Conservation (phyloP, 2,888 invertebrate genomes). For the Drosophila lacicola region DNA sequence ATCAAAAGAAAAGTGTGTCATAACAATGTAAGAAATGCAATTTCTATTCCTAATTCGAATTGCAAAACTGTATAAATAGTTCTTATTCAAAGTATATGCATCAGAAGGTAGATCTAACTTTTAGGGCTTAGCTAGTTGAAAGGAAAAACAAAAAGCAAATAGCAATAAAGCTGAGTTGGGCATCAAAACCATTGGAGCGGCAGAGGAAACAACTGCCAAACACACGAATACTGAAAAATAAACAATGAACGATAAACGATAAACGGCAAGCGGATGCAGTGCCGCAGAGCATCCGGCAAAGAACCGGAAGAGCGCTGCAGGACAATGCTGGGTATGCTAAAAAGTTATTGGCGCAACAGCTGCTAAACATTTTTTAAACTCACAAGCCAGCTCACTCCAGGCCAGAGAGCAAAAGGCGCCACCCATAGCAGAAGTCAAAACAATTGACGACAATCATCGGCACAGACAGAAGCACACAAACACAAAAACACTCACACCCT, state of each 20-base stretch:
- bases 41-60: no score
- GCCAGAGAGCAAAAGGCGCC: conserved; percentile 27
- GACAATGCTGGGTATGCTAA: conserved; percentile 64
- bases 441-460: conserved; percentile 82
- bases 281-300: conserved; percentile 65
- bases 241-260: conserved; percentile 53
- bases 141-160: no score
- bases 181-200: conserved; percentile 7
- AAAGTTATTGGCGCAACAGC: conserved; percentile 74
- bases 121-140: no score
- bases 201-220: conserved; percentile 59
- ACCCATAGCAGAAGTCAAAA: conserved; percentile 65
- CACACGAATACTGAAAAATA: conserved; percentile 39
- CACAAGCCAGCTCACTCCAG: conserved; percentile 16
- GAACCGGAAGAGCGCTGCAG: conserved; percentile 36
- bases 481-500: conserved; percentile 16
- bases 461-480: conserved; percentile 13
- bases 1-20: no score
- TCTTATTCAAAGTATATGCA: no score
- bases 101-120: no score
- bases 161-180: not conserved
- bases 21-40: no score
- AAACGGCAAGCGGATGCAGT: conserved; percentile 67
- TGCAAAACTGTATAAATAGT: no score
- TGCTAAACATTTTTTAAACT: conserved; percentile 52